Conservation (phyloP, 2,888 invertebrate species). For the Stomorhina lunata region DNA sequence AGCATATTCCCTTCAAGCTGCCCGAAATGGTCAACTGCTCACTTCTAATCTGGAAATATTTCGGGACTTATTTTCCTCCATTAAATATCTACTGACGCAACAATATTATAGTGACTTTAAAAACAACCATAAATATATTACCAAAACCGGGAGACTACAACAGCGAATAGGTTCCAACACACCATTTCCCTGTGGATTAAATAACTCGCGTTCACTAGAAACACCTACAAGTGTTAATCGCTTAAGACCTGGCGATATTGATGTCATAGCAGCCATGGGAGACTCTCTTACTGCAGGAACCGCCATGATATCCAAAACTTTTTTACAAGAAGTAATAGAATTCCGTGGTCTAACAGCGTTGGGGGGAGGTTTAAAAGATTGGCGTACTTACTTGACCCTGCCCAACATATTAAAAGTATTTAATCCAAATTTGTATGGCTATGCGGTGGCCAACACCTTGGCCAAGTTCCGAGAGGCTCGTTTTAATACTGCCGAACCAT, state of each 20-base stretch:
- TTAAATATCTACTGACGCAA: constrained; percentile 61
- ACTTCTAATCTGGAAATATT: constrained; percentile 71
- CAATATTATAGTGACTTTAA: constrained; percentile 66
- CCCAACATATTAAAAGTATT: constrained; percentile 84
- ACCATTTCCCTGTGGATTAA: constrained; percentile 78
- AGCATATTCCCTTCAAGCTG: constrained; percentile 23
- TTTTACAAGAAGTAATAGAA: constrained; percentile 80
- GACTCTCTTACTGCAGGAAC: constrained; percentile 83
- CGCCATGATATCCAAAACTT: constrained; percentile 80
- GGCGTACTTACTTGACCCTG: constrained; percentile 81
- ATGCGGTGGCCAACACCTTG: constrained; percentile 72
- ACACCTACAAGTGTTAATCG: constrained; percentile 81
- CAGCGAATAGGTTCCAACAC: constrained; percentile 64
- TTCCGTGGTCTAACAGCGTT: constrained; percentile 80
- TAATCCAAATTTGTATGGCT: constrained; percentile 84
- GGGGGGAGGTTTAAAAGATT: constrained; percentile 81
- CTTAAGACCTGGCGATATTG: constrained; percentile 82
- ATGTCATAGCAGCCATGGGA: constrained; percentile 82
- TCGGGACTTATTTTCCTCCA: constrained; percentile 67
- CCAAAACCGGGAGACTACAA: constrained; percentile 74
- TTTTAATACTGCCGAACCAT: constrained; percentile 76
- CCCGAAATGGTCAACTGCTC: constrained; percentile 65
- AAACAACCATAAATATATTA: constrained; percentile 52
- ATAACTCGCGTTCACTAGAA: constrained; percentile 72
- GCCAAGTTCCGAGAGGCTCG: constrained; percentile 70